Evolutionary conservation across 2,113 vertebrate species (phyloP).

Genomic region (Haemorhous mexicanus): DNA sequence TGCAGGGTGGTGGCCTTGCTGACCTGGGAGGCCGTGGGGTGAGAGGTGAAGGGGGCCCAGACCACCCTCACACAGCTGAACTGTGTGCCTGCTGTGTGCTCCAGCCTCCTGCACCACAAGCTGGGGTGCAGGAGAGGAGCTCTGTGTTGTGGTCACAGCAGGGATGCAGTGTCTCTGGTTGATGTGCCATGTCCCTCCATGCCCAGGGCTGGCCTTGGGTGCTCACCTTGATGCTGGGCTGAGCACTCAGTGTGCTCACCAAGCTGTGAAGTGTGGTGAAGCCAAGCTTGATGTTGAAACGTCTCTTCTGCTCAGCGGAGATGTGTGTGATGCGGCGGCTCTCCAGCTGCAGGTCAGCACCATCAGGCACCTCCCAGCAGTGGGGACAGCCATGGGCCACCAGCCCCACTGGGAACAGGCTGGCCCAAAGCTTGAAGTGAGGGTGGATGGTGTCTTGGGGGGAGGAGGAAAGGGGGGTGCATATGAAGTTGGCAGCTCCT

Average conservation of each 20-base stretch:
- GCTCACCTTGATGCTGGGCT: slow-evolving; percentile 91
- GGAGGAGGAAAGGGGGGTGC: neutral
- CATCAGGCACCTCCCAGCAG: neutral
- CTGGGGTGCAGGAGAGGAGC: neutral
- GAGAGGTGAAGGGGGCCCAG: neutral
- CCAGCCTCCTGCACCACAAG: neutral
- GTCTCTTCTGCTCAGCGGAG: slow-evolving; percentile 96
- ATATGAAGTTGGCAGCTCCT: neutral
- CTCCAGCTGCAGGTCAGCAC: slow-evolving; percentile 70
- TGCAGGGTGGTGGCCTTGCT: slow-evolving; percentile 95
- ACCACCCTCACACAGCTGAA: fast-evolving
- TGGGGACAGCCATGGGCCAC: neutral
- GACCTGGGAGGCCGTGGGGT: slow-evolving; percentile 70
- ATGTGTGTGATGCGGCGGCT: slow-evolving; percentile 92
- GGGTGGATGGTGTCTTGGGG: neutral
- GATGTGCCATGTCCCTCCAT: fast-evolving
- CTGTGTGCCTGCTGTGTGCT: neutral
- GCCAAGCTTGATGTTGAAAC: slow-evolving; percentile 97
- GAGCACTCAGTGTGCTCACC: slow-evolving; percentile 88
- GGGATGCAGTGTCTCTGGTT: fast-evolving
- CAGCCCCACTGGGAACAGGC: neutral
- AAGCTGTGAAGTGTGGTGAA: slow-evolving; percentile 92
- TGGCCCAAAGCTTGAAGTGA: neutral
- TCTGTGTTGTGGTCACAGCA: neutral
- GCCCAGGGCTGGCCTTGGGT: neutral